These are phyloP conservation scores for Glossophaga mutica DNA, from an alignment of 2,797 vertebrate species.

Conservation along the genomic window DNA sequence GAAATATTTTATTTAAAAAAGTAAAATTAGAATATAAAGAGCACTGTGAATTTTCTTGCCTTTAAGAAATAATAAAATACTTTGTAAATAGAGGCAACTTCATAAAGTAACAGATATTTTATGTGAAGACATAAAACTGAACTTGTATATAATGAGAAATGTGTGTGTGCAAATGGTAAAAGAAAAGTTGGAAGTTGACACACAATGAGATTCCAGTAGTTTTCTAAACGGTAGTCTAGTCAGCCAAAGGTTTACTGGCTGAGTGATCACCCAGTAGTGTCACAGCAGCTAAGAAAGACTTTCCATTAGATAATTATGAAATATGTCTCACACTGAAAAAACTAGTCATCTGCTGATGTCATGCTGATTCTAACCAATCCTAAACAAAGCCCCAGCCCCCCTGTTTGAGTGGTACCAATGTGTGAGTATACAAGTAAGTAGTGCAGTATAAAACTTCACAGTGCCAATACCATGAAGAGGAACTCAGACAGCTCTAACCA, in stretches of 20 bases:
- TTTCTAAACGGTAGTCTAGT: constrained; percentile 72
- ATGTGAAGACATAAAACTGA: constrained; percentile 63
- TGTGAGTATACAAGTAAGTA: constrained; percentile 82
- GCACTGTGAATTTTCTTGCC: constrained; percentile 53
- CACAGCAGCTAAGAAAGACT: constrained; percentile 81
- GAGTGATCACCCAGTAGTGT: constrained; percentile 74
- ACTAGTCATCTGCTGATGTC: constrained; percentile 83
- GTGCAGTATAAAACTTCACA: constrained; percentile 84
- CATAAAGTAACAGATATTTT: constrained; percentile 74
- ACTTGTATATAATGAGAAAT: constrained; percentile 33
- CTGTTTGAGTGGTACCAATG: constrained; percentile 79
- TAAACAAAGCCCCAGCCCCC: constrained; percentile 79
- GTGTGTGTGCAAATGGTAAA: constrained; percentile 51
- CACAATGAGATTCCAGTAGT: constrained; percentile 63
- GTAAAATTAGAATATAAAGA: constrained; percentile 70
- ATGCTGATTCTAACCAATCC: constrained; percentile 83
- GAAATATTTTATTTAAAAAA: constrained; percentile 61
- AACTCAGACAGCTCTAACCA: constrained; percentile 81
- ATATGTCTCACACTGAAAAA: constrained; percentile 86
- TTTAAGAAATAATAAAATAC: constrained; percentile 67
- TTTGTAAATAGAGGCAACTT: constrained; percentile 70
- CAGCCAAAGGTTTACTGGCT: constrained; percentile 73
- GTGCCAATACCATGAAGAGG: constrained; percentile 80
- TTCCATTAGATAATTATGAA: constrained; percentile 85
- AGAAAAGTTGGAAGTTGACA: constrained; percentile 72